phyloP scores from a whole-genome alignment of 2,888 invertebrate species.

The Eupithecia pulchellata region DNA sequence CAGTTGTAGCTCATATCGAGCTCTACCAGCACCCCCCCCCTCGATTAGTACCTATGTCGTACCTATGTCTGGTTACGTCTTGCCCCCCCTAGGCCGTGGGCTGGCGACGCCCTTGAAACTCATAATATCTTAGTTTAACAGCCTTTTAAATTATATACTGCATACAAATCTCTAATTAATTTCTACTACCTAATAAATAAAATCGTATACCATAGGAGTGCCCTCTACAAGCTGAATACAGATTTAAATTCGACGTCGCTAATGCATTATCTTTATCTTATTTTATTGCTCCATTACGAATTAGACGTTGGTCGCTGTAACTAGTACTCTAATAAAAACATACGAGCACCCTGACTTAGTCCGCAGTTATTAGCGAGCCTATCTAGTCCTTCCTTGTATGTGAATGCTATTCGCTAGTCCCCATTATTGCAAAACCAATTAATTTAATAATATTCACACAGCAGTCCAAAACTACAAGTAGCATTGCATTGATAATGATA shows the following conservation, averaged over 20 bases:
- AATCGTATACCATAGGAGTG: neutral
- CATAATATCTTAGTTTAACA: neutral
- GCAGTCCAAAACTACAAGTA: too few species aligned
- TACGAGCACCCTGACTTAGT: neutral
- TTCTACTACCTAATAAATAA: too few species aligned
- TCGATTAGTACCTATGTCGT: too few species aligned
- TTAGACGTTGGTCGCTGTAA: neutral
- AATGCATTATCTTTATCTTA: neutral
- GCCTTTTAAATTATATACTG: neutral
- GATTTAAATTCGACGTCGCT: conserved; percentile 24
- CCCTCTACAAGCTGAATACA: conserved; percentile 13
- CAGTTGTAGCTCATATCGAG: too few species aligned
- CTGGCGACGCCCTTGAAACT: too few species aligned
- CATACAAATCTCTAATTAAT: conserved; percentile 32
- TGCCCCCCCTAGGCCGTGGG: too few species aligned
- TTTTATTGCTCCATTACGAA: conserved; percentile 13
- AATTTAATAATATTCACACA: too few species aligned
- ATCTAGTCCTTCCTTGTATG: neutral
- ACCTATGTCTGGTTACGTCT: too few species aligned
- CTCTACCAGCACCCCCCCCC: too few species aligned
- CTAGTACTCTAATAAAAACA: neutral
- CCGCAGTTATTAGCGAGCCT: neutral
- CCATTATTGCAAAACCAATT: too few species aligned
- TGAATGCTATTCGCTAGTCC: too few species aligned
- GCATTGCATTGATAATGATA: too few species aligned